phyloP scores from a whole-genome alignment of 2,113 vertebrate species.

The Hipposideros armiger region DNA sequence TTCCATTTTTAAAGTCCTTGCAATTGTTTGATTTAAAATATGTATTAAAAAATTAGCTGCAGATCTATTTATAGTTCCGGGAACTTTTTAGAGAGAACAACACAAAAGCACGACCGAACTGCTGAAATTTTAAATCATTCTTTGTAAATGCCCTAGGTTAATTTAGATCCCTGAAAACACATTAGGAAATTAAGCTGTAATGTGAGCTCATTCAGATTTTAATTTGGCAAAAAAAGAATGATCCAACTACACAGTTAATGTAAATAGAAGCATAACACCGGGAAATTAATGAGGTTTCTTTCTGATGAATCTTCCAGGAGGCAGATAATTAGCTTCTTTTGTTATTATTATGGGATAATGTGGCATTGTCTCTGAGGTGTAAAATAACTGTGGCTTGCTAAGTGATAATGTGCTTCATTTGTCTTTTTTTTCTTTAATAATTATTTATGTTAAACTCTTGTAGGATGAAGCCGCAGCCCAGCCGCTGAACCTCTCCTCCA shows the following conservation, averaged over 20 bases:
- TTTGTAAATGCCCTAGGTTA: constrained; percentile 92
- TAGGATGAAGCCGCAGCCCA: constrained; percentile 98
- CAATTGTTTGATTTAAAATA: constrained; percentile 88
- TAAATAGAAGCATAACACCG: constrained; percentile 93
- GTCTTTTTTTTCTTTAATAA: constrained; percentile 89
- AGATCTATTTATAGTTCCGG: constrained; percentile 86
- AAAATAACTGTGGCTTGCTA: constrained; percentile 88
- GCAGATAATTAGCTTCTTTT: constrained; percentile 93
- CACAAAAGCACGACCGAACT: constrained; percentile 84
- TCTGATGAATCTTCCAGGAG: constrained; percentile 89
- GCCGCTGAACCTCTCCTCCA: constrained; percentile 97
- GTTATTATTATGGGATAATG: constrained; percentile 89
- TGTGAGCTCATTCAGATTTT: constrained; percentile 97
- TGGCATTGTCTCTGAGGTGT: constrained; percentile 91
- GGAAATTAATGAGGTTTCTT: constrained; percentile 92
- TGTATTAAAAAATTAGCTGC: constrained; percentile 86
- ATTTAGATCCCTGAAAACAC: constrained; percentile 94
- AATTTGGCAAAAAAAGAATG: constrained; percentile 98
- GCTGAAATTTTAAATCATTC: constrained; percentile 90
- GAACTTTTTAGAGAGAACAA: constrained; percentile 86
- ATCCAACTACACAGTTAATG: constrained; percentile 93
- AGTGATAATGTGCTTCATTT: constrained; percentile 89
- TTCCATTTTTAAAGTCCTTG: constrained; percentile 85
- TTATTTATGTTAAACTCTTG: constrained; percentile 88
- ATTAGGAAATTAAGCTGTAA: constrained; percentile 96